phyloP scores from a whole-genome alignment of 1,140 invertebrate genomes.

The Drosophila virilis region DNA sequence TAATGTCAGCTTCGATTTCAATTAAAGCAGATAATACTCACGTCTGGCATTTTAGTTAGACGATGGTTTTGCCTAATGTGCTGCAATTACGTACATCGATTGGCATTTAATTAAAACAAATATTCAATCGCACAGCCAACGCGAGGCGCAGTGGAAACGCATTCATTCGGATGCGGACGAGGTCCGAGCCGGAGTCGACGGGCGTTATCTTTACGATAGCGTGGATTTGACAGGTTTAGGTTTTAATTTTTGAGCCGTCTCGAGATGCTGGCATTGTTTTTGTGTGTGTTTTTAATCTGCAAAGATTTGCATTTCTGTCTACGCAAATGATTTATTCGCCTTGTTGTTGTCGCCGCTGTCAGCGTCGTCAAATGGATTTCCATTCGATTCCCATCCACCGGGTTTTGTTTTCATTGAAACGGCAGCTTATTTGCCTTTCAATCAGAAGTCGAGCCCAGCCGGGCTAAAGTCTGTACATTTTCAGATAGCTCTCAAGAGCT shows the following conservation, averaged over 20 bases:
- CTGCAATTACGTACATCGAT: constrained; percentile 71
- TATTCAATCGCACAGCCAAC: constrained; percentile 41
- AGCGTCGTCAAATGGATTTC: constrained; percentile 63
- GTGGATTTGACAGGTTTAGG: constrained; percentile 75
- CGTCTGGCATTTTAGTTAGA: constrained; percentile 51
- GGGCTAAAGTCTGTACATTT: constrained; percentile 29
- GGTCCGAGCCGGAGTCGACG: constrained; percentile 13
- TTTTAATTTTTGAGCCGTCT: constrained; percentile 57
- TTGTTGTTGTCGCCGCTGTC: constrained; percentile 38
- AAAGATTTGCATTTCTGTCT: constrained; percentile 75
- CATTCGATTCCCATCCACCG: constrained; percentile 29
- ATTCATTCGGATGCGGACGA: constrained; percentile 27
- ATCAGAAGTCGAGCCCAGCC: constrained; percentile 50
- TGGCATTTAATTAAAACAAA: constrained; percentile 78
- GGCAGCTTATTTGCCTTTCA: constrained; percentile 76
- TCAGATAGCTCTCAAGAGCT: constrained; percentile 38
- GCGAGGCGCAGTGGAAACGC: constrained; percentile 22
- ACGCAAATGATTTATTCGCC: constrained; percentile 70
- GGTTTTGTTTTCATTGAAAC: constrained; percentile 55
- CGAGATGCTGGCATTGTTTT: constrained; percentile 53
- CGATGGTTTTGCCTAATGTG: constrained; percentile 67
- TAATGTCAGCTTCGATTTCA: constrained; percentile 74
- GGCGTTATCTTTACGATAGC: constrained; percentile 66
- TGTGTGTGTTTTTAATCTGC: constrained; percentile 59
- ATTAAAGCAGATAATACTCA: constrained; percentile 68